These are phyloP conservation scores for Strigamia crassipes DNA, from an alignment of 2,888 invertebrate genomes.

Conservation along the genomic window DNA sequence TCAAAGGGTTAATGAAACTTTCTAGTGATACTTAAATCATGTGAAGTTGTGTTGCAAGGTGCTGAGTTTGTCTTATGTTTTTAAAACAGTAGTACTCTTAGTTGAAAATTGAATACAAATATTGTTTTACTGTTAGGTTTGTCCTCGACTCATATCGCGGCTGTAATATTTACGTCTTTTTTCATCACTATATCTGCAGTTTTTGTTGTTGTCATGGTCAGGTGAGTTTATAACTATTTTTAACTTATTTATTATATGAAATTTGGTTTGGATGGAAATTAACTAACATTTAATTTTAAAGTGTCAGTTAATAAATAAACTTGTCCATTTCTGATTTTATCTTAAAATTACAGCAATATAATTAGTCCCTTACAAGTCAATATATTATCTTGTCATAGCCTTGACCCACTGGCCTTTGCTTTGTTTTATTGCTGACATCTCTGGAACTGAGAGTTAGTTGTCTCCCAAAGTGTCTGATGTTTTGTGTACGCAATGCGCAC, in stretches of 20 bases:
- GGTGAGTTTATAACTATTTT: slow-evolving; percentile 24
- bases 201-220: slow-evolving; percentile 44
- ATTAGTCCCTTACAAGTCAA: neutral
- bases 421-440: neutral
- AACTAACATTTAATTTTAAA: neutral
- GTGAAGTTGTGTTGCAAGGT: too few species aligned
- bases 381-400: neutral
- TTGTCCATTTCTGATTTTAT: neutral
- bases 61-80: too few species aligned
- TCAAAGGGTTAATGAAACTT: too few species aligned
- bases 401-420: too few species aligned
- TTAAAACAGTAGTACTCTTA: neutral
- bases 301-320: too few species aligned
- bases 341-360: neutral
- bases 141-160: slow-evolving; percentile 41
- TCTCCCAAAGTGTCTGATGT: too few species aligned
- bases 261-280: neutral
- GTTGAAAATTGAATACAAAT: neutral
- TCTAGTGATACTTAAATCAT: too few species aligned
- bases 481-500: too few species aligned
- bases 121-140: slow-evolving; percentile 15
- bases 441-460: too few species aligned
- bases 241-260: too few species aligned
- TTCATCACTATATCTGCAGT: slow-evolving; percentile 36
- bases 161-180: slow-evolving; percentile 30